Base-by-base conservation (phyloP, 1,140 invertebrate species). In the Bombus cullumanus region DNA sequence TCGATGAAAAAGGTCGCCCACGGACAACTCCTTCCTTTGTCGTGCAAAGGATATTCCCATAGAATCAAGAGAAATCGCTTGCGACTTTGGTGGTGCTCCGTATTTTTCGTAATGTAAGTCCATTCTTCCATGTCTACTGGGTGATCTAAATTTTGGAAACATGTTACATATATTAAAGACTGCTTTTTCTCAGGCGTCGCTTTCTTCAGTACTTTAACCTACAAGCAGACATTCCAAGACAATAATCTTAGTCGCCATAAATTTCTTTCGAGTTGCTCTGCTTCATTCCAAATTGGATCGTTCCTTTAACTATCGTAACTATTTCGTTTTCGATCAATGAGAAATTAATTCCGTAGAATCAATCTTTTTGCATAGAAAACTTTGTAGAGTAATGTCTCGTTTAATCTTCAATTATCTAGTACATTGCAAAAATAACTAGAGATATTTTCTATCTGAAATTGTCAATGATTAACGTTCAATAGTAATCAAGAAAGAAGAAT, bases 1-100 rank as follows among this genome's bases (percentile, higher is more conserved):
- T 41, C 72, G 53, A 66, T 74, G 78, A 75, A 66, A 73, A 74
- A 62, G 83, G 76, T 84, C 83, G 39, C 83, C 76, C 76, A 62
- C 76, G 39, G 41, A 8, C 59, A 13, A 31, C 43, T 68, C 37
- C 13, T 43, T 57, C 25, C 73, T 77, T 83, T 76, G 59, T 83
- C 43, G 72, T 6, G 10, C 47, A 28, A 8, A 15, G 31, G 18
- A 74, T 41, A 41, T 2, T 41, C 25, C 28, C 31, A 3, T 43
- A 9, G 4, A 41, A 47, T 47, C 71, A 37, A 39, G 64, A 62
- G 34, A 77, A 77, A 77, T 77, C 25, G 47, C 53, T 12, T 25
- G 18, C 57, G 37, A 64, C 37, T 64, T 77, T 41, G 64, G 10
- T 53, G 53, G 28, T 31, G 31, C 53, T 57, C 41, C 18, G 22